phyloP scores from a whole-genome alignment of 2,888 invertebrate species.

The Leptopilina drosophilae region DNA sequence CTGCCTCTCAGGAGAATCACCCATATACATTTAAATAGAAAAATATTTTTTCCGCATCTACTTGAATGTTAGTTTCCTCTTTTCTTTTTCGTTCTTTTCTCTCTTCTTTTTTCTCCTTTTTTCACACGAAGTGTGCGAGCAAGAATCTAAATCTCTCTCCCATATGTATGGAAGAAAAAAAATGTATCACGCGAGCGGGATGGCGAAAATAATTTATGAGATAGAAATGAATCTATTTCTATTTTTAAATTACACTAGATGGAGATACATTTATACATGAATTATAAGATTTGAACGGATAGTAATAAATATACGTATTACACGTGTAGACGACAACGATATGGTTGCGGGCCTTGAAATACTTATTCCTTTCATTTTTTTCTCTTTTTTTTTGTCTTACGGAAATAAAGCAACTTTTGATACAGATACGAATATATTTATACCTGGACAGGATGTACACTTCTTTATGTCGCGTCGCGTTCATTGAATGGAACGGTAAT shows the following conservation, averaged over 20 bases:
- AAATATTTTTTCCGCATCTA: no score
- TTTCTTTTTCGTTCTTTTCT: neutral
- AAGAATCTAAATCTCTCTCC: neutral
- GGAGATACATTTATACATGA: conserved; percentile 13
- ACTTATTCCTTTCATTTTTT: neutral
- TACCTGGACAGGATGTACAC: conserved; percentile 18
- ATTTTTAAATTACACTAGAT: conserved; percentile 9
- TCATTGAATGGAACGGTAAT: conserved; percentile 33
- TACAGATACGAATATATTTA: conserved; percentile 18
- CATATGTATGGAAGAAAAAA: neutral
- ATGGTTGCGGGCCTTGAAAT: conserved; percentile 21
- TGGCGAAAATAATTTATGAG: conserved; percentile 13
- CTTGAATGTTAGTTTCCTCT: neutral
- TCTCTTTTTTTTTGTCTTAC: neutral
- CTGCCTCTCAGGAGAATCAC: no score
- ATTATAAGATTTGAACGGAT: conserved; percentile 19
- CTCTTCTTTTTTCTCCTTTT: neutral
- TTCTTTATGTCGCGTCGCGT: conserved; percentile 14
- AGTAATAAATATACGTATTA: conserved; percentile 31
- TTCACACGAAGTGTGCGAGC: no score
- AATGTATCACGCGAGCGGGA: conserved; percentile 10
- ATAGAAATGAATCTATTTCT: conserved; percentile 23
- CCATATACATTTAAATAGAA: no score
- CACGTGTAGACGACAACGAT: conserved; percentile 28
- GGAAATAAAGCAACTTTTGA: conserved; percentile 24